Evolutionary conservation across 2,888 invertebrate species (phyloP).

Genomic region (Rhagonycha lutea): DNA sequence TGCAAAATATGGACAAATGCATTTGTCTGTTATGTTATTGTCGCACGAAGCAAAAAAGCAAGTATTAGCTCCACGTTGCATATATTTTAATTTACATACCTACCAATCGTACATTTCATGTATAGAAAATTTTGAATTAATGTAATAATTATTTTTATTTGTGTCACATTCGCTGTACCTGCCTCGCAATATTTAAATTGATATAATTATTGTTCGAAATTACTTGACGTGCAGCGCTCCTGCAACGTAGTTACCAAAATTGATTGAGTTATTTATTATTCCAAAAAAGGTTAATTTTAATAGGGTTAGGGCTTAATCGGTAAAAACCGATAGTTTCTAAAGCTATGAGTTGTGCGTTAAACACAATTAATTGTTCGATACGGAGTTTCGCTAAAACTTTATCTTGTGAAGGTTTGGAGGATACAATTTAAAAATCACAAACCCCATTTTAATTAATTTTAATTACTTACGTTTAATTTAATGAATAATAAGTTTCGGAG

Average conservation of each 20-base stretch:
- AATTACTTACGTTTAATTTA: background rate
- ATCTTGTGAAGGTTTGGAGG: background rate
- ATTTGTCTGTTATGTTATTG: constrained; percentile 19
- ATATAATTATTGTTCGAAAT: background rate
- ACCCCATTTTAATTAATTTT: background rate
- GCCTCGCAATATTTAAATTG: background rate
- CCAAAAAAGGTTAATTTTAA: background rate
- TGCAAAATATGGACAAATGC: constrained; percentile 32
- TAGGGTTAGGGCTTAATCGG: background rate
- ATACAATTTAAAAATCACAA: background rate
- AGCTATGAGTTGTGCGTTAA: background rate
- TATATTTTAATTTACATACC: background rate
- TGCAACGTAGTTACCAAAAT: background rate
- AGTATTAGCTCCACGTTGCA: background rate
- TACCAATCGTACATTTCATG: background rate
- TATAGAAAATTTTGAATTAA: background rate
- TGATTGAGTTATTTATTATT: background rate
- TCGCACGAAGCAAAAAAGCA: constrained; percentile 15
- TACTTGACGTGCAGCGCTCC: background rate
- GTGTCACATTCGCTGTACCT: background rate
- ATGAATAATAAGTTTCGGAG: background rate
- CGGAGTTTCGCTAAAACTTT: background rate
- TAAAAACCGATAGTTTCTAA: background rate
- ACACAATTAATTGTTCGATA: background rate
- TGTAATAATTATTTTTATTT: background rate